phyloP scores from a whole-genome alignment of 2,797 vertebrate genomes.

The Neomorphus geoffroyi region DNA sequence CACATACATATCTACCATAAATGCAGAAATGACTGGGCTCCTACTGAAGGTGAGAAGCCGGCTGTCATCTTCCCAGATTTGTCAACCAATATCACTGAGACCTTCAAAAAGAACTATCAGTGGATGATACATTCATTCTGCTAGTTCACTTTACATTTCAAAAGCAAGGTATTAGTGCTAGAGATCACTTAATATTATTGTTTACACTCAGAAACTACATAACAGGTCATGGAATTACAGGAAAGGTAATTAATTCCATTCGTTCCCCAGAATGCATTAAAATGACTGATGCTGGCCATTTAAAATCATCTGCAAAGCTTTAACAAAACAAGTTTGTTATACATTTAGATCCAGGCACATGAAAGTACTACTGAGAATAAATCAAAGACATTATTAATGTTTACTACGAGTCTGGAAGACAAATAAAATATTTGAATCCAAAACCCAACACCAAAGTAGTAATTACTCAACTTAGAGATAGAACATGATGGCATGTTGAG shows the following conservation, averaged over 20 bases:
- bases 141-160: not conserved
- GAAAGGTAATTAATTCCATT: constrained; percentile 19
- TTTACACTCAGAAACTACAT: not conserved
- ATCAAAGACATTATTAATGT: constrained; percentile 33
- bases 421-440: constrained; percentile 6
- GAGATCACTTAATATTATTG: not conserved
- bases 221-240: constrained; percentile 18
- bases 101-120: not conserved
- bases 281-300: constrained; percentile 41
- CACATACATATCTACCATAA: accelerated
- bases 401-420: constrained; percentile 17
- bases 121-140: not conserved
- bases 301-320: constrained; percentile 30
- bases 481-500: not conserved
- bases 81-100: not conserved
- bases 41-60: not conserved
- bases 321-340: constrained; percentile 32
- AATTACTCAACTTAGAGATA: not conserved
- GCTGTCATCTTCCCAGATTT: not conserved
- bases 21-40: not conserved
- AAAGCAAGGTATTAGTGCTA: not conserved
- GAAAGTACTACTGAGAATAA: constrained; percentile 28
- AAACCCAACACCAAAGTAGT: not conserved
- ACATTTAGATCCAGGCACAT: constrained; percentile 20
- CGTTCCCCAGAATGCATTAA: constrained; percentile 10